Percentiles rank a stretch among this genome's conserved stretches.
These are phyloP conservation scores for Lepidurus couesii DNA, from an alignment of 1,140 invertebrate species.

Conservation along the genomic window DNA sequence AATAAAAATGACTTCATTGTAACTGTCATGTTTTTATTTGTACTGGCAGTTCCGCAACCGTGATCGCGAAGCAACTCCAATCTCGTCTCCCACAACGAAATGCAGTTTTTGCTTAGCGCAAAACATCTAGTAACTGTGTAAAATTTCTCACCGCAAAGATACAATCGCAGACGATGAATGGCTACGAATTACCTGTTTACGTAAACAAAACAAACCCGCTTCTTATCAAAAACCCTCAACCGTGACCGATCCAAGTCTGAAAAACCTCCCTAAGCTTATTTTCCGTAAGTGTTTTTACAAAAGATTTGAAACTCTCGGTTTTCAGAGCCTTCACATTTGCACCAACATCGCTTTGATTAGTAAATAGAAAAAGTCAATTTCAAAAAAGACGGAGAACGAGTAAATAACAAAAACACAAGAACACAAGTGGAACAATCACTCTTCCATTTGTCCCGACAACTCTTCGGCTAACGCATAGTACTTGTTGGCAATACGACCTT, in stretches of 20 bases:
- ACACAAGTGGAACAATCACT: background rate
- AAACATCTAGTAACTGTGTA: background rate
- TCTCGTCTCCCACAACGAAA: background rate
- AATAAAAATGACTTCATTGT: background rate
- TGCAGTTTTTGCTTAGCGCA: background rate
- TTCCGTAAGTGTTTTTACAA: background rate
- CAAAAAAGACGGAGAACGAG: background rate
- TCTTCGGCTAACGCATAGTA: constrained; percentile 53
- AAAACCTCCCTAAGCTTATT: background rate
- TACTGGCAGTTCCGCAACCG: background rate
- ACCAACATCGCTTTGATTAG: background rate
- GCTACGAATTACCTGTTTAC: background rate
- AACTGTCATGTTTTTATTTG: background rate
- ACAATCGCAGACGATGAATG: background rate
- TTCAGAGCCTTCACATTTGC: background rate
- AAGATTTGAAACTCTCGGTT: background rate
- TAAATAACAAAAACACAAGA: background rate
- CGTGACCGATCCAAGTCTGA: background rate
- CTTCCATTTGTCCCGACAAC: constrained; percentile 40
- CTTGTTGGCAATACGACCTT: constrained; percentile 53
- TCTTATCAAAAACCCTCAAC: background rate
- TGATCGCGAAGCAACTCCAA: background rate
- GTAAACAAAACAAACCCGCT: background rate
- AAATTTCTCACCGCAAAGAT: background rate
- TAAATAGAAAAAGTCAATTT: background rate